Evolutionary conservation across 2,888 invertebrate genomes (phyloP).

Genomic region (Scaptodrosophila latifasciaeformis): DNA sequence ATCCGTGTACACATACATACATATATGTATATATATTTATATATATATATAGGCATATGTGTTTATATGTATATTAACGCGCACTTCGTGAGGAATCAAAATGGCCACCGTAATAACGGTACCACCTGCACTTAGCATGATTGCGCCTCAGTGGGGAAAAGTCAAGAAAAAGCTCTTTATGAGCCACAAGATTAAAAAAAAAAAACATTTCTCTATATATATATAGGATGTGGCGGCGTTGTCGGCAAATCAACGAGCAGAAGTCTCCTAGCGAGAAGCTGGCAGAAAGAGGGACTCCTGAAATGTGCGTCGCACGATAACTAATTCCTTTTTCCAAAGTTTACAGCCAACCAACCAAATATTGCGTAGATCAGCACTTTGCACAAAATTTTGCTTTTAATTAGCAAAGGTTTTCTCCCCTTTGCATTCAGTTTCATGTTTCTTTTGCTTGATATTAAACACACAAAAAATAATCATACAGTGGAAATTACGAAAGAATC

Average conservation of each 20-base stretch:
- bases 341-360: no score
- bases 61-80: background rate
- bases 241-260: constrained; percentile 17
- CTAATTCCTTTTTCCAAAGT: constrained; percentile 28
- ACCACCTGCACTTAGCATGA: constrained; percentile 27
- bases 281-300: background rate
- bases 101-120: constrained; percentile 38
- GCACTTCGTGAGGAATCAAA: constrained; percentile 26
- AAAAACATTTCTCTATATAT: background rate
- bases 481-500: no score
- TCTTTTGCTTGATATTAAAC: constrained; percentile 15
- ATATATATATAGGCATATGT: background rate
- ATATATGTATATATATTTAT: constrained; percentile 1
- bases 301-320: constrained; percentile 9
- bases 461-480: background rate
- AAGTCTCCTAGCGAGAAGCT: background rate
- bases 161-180: no score
- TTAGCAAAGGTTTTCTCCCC: constrained; percentile 21
- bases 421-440: constrained; percentile 37
- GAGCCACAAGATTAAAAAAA: constrained; percentile 1
- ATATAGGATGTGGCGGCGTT: constrained; percentile 18
- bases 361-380: no score
- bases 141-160: constrained; percentile 31
- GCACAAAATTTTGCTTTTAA: constrained; percentile 24
- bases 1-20: constrained; percentile 8